Conservation (phyloP, 2,888 invertebrate genomes). For the Epiblema foenella region DNA sequence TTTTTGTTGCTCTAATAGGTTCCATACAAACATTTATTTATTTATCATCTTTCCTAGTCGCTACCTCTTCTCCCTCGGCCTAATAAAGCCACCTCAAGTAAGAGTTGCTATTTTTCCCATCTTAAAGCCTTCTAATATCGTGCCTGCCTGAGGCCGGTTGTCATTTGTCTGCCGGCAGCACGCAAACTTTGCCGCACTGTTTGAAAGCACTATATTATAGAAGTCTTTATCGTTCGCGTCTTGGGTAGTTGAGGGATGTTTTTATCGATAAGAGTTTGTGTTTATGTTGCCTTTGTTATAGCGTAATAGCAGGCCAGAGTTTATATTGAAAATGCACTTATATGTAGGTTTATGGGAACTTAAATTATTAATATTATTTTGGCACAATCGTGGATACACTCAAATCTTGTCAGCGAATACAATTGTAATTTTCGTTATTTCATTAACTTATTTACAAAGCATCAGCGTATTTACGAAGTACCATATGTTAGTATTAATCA, state of each 20-base stretch:
- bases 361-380: too few relatives aligned
- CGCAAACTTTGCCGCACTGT: constrained; percentile 81
- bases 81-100: constrained; percentile 67
- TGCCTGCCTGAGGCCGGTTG: constrained; percentile 76
- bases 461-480: too few relatives aligned
- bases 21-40: too few relatives aligned
- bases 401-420: too few relatives aligned
- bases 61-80: constrained; percentile 47
- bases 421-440: too few relatives aligned
- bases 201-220: constrained; percentile 83
- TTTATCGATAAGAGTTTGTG: constrained; percentile 46
- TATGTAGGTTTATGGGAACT: neutral
- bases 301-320: neutral
- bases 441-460: too few relatives aligned
- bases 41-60: constrained; percentile 9
- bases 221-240: constrained; percentile 73
- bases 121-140: constrained; percentile 83
- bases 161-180: constrained; percentile 80
- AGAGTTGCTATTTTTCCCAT: constrained; percentile 83
- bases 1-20: too few relatives aligned
- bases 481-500: too few relatives aligned
- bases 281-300: constrained; percentile 13
- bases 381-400: too few relatives aligned
- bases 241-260: constrained; percentile 52
- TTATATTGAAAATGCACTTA: neutral